These are phyloP conservation scores for Geopemphigus sp. DNA, from an alignment of 1,140 invertebrate genomes.

Conservation along the genomic window DNA sequence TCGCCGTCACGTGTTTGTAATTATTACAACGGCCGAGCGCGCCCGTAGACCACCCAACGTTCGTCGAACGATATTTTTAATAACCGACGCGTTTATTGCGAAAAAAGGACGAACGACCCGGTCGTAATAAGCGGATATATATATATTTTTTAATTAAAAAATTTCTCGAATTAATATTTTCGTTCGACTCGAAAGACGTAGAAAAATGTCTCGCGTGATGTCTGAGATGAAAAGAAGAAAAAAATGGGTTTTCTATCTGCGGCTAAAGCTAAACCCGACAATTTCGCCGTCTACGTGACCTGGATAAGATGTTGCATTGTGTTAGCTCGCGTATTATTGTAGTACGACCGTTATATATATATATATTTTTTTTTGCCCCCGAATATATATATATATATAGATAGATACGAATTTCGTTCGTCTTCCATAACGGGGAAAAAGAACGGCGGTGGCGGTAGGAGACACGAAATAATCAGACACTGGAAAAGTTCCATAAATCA, in stretches of 20 bases:
- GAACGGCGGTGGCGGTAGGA: conserved; percentile 21
- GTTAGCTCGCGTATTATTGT: conserved; percentile 41
- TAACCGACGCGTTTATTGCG: too few species aligned
- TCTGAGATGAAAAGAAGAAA: conserved; percentile 14
- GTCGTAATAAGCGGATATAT: too few species aligned
- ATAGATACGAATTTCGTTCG: not conserved
- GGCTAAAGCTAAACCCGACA: conserved; percentile 43
- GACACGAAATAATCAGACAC: conserved; percentile 46
- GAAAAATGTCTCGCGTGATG: conserved; percentile 23
- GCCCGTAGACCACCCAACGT: too few species aligned
- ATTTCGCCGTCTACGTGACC: conserved; percentile 46
- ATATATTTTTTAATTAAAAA: conserved; percentile 27
- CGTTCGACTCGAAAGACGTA: not conserved
- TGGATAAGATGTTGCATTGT: conserved; percentile 46
- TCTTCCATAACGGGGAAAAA: not conserved
- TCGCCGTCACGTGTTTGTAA: too few species aligned
- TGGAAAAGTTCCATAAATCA: conserved; percentile 49
- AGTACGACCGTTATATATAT: conserved; percentile 14
- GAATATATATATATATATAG: conserved; percentile 19
- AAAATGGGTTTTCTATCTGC: conserved; percentile 45
- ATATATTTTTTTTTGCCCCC: conserved; percentile 17
- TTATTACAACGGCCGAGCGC: too few species aligned
- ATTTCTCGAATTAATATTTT: conserved; percentile 21
- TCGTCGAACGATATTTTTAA: too few species aligned
- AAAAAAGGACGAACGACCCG: too few species aligned